Evolutionary conservation across 2,888 invertebrate species (phyloP).

Genomic region (Cantharis rufa): DNA sequence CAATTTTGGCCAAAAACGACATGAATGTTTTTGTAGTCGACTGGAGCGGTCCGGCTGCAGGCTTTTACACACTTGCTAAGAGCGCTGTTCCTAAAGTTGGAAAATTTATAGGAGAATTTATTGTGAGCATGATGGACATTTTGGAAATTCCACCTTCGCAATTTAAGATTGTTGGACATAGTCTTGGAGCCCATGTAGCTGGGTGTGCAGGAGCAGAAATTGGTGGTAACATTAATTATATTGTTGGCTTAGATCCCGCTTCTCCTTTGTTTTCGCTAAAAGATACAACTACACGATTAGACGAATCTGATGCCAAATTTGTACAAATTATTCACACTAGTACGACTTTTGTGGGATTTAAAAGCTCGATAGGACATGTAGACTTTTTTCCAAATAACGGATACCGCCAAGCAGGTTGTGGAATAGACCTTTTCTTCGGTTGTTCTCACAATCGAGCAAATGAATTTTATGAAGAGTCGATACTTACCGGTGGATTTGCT

Average conservation of each 20-base stretch:
- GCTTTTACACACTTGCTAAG: constrained; percentile 14
- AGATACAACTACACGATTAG: constrained; percentile 18
- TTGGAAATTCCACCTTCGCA: constrained; percentile 7
- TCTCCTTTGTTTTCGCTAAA: constrained; percentile 19
- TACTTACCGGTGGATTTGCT: constrained; percentile 40
- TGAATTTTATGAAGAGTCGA: constrained; percentile 50
- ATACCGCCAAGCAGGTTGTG: constrained; percentile 31
- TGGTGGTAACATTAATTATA: constrained; percentile 22
- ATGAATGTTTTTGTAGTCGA: constrained; percentile 28
- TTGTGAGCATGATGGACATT: constrained; percentile 18
- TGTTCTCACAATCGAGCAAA: constrained; percentile 51
- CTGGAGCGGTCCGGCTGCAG: constrained; percentile 13
- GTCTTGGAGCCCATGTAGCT: constrained; percentile 34
- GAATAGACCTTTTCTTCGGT: constrained; percentile 22
- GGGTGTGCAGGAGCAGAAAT: constrained; percentile 27
- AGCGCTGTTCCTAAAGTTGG: constrained; percentile 27
- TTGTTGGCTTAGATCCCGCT: constrained; percentile 34
- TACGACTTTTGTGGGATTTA: constrained; percentile 27
- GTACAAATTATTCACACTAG: constrained; percentile 34
- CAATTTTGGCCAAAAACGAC: constrained; percentile 7
- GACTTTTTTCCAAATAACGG: constrained; percentile 35
- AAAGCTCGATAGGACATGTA: constrained; percentile 28
- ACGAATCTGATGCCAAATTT: constrained; percentile 26
- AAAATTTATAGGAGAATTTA: constrained; percentile 21
- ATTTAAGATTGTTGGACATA: constrained; percentile 26